These are phyloP conservation scores for Hipparchia semele DNA, from an alignment of 2,888 invertebrate genomes.

Conservation along the genomic window DNA sequence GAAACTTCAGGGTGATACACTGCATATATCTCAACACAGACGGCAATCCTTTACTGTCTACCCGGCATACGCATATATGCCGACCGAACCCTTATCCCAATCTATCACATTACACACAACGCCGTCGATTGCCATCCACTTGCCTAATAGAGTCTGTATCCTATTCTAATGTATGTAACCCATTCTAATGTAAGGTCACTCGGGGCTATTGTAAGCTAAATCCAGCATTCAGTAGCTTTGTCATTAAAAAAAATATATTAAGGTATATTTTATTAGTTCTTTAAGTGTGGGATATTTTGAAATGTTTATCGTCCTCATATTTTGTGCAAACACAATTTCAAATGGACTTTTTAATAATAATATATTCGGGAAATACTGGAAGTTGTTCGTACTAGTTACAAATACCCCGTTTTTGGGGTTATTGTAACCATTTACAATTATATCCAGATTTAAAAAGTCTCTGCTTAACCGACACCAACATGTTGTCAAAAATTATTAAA, in stretches of 20 bases:
- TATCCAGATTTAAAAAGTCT: constrained; percentile 3
- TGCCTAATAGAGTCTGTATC: no score
- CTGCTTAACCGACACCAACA: constrained; percentile 2
- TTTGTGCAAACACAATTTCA: constrained; percentile 5
- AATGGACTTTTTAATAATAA: constrained; percentile 5
- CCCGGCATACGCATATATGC: no score
- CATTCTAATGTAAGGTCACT: not conserved
- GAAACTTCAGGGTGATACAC: no score
- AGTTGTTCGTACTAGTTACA: not conserved
- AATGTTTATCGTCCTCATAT: not conserved
- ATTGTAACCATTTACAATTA: not conserved
- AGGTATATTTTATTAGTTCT: constrained; percentile 8
- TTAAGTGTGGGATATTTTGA: constrained; percentile 12
- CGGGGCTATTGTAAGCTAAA: constrained; percentile 10
- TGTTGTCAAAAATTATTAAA: constrained; percentile 12
- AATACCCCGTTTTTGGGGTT: constrained; percentile 5
- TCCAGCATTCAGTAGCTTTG: constrained; percentile 6
- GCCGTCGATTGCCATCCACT: no score
- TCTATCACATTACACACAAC: no score
- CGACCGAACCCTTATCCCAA: no score
- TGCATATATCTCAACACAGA: no score
- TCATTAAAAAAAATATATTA: constrained; percentile 4
- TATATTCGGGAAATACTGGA: not conserved
- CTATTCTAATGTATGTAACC: no score
- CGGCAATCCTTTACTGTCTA: no score